These are phyloP conservation scores for Semaprochilodus insignis DNA, from an alignment of 2,797 vertebrate species.

Conservation along the genomic window DNA sequence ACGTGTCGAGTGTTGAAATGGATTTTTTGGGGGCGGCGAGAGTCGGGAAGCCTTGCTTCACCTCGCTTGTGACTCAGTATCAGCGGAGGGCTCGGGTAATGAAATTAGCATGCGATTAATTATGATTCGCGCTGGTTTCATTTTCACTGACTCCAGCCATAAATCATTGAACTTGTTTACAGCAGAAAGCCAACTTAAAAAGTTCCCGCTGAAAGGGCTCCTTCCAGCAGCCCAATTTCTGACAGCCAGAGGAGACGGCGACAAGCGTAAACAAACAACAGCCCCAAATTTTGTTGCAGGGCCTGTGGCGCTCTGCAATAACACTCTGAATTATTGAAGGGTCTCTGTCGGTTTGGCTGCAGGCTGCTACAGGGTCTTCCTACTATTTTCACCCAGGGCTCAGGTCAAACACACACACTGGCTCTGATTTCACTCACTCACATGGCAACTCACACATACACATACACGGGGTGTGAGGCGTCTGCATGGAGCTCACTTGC, in stretches of 20 bases:
- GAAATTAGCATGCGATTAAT: slow-evolving; percentile 53
- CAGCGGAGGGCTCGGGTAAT: slow-evolving; percentile 22
- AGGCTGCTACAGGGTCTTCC: slow-evolving; percentile 30
- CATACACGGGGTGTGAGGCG: slow-evolving; percentile 3
- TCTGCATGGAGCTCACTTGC: slow-evolving; percentile 42
- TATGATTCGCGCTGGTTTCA: slow-evolving; percentile 44
- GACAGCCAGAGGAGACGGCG: slow-evolving; percentile 35
- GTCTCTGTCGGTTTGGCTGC: slow-evolving; percentile 41
- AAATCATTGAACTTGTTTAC: slow-evolving; percentile 56
- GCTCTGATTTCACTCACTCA: slow-evolving; percentile 43
- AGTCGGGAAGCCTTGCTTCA: slow-evolving; percentile 11
- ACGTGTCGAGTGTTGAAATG: neutral
- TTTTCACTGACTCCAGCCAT: slow-evolving; percentile 46
- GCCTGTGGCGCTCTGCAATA: slow-evolving; percentile 40
- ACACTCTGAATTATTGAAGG: slow-evolving; percentile 57
- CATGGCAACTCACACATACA: slow-evolving; percentile 24
- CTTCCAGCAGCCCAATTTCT: slow-evolving; percentile 33
- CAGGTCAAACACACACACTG: slow-evolving; percentile 44
- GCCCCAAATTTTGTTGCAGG: slow-evolving; percentile 37
- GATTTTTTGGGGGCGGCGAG: slow-evolving; percentile 62
- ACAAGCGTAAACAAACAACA: slow-evolving; percentile 54
- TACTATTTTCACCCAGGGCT: slow-evolving; percentile 52
- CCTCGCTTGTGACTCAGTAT: neutral
- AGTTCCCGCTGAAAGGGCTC: slow-evolving; percentile 34
- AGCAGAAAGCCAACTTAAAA: slow-evolving; percentile 47